A percentile compares a stretch with the other conserved stretches of the same genome.
These are phyloP conservation scores for Brachyptera putata DNA, from an alignment of 2,888 invertebrate genomes.

Conservation along the genomic window DNA sequence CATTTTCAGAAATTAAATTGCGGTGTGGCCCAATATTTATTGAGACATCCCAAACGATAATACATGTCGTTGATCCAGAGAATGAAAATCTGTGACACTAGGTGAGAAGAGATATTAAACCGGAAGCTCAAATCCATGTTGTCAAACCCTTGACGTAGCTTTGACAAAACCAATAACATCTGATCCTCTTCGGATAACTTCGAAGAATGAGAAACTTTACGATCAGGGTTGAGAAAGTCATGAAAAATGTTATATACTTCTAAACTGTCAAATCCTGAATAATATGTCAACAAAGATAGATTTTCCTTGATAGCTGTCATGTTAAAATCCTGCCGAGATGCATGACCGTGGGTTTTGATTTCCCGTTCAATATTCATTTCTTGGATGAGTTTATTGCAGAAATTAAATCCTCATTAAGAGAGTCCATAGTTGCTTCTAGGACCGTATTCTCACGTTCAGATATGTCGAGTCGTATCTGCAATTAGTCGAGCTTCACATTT, in stretches of 20 bases:
- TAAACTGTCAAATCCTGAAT: conserved; percentile 6
- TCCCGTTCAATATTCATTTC: background rate
- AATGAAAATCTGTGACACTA: conserved; percentile 5
- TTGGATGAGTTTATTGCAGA: background rate
- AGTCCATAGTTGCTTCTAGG: background rate
- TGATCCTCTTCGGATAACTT: conserved; percentile 8
- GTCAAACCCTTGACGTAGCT: conserved; percentile 17
- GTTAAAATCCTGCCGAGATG: background rate
- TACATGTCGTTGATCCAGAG: conserved; percentile 11
- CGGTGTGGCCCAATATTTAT: conserved; percentile 18
- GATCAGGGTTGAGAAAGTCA: background rate
- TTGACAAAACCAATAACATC: conserved; percentile 9
- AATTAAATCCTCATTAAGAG: background rate
- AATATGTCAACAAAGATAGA: background rate
- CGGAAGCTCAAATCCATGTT: conserved; percentile 7
- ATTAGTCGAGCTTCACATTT: too few relatives aligned
- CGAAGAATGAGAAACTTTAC: background rate
- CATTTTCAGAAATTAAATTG: conserved; percentile 8
- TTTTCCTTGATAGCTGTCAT: background rate
- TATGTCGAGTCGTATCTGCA: background rate
- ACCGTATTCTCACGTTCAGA: background rate
- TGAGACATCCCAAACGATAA: conserved; percentile 13
- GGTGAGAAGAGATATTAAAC: conserved; percentile 3
- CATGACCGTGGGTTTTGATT: background rate
- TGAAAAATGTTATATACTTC: conserved; percentile 4